Conservation (phyloP, 2,113 vertebrate genomes). For the Blennius ocellaris region DNA sequence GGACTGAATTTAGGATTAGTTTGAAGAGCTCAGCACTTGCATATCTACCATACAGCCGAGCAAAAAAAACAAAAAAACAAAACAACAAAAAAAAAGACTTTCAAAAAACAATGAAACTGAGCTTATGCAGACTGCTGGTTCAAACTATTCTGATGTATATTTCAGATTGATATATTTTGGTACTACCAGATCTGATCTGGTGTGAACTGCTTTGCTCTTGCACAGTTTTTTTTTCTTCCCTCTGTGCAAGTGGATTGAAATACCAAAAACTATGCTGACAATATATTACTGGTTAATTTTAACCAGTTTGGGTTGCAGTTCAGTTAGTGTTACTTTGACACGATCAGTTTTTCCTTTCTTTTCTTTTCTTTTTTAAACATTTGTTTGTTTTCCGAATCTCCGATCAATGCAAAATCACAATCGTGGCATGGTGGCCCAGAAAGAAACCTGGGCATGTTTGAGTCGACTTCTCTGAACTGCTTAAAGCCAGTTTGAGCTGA, state of each 20-base stretch:
- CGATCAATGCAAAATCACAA: slow-evolving; percentile 45
- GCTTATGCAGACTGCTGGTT: slow-evolving; percentile 29
- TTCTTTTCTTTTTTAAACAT: slow-evolving; percentile 48
- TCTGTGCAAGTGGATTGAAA: slow-evolving; percentile 49
- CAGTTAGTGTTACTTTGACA: slow-evolving; percentile 19
- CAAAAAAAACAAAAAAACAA: slow-evolving; percentile 35
- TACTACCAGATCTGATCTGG: slow-evolving; percentile 63
- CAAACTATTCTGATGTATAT: slow-evolving; percentile 45
- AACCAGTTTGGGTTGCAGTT: slow-evolving; percentile 35
- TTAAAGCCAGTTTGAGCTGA: slow-evolving; percentile 56
- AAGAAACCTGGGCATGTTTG: slow-evolving; percentile 16
- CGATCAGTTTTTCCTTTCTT: slow-evolving; percentile 34
- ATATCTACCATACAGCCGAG: slow-evolving; percentile 54
- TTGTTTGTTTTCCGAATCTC: slow-evolving; percentile 44
- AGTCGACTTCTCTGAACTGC: slow-evolving; percentile 46
- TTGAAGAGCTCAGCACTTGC: slow-evolving; percentile 57
- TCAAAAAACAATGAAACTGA: slow-evolving; percentile 51
- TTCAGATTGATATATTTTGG: slow-evolving; percentile 32
- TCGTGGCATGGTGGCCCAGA: slow-evolving; percentile 11
- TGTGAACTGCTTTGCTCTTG: slow-evolving; percentile 38
- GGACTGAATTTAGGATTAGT: slow-evolving; percentile 40
- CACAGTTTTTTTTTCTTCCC: not conserved
- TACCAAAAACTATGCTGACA: slow-evolving; percentile 52
- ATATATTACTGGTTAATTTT: slow-evolving; percentile 1
- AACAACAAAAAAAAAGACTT: slow-evolving; percentile 8